Conservation (phyloP, 2,113 vertebrate species). For the Notothenia coriiceps region DNA sequence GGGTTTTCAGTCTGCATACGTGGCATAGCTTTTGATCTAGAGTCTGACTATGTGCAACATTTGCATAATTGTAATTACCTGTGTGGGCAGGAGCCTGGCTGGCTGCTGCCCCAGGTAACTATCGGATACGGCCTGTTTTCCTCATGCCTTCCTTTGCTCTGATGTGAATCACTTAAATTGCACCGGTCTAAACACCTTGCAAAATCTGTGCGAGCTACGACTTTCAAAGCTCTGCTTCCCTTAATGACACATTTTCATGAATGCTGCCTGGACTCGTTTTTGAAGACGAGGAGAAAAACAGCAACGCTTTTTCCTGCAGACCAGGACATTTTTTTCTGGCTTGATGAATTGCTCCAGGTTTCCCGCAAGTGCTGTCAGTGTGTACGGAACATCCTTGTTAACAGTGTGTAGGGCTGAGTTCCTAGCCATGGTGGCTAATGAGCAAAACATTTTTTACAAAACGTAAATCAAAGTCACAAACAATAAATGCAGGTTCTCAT, state of each 20-base stretch:
- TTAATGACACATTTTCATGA: conserved; percentile 72
- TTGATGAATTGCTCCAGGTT: conserved; percentile 38
- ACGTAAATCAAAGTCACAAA: conserved; percentile 20
- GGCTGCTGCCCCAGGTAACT: conserved; percentile 73
- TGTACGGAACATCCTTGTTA: conserved; percentile 39
- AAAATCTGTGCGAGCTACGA: conserved; percentile 39
- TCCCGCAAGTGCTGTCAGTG: neutral
- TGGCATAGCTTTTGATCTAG: conserved; percentile 64
- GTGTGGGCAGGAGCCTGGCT: conserved; percentile 65
- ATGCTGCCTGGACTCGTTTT: conserved; percentile 38
- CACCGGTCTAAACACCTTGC: conserved; percentile 39
- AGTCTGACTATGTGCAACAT: conserved; percentile 56
- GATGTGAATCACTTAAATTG: conserved; percentile 73
- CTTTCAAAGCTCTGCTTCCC: conserved; percentile 56
- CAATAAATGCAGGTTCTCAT: neutral
- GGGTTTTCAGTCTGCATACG: conserved; percentile 42
- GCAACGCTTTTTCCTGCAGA: conserved; percentile 58
- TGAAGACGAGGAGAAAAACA: conserved; percentile 35
- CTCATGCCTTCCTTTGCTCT: conserved; percentile 46
- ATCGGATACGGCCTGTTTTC: conserved; percentile 58
- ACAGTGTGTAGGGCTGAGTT: conserved; percentile 2
- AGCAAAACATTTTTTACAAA: conserved; percentile 4
- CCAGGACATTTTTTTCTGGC: conserved; percentile 49
- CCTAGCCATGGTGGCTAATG: conserved; percentile 28
- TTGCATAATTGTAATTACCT: conserved; percentile 83